phyloP scores from a whole-genome alignment of 2,888 invertebrate genomes.

The Ypsolopha sequella region DNA sequence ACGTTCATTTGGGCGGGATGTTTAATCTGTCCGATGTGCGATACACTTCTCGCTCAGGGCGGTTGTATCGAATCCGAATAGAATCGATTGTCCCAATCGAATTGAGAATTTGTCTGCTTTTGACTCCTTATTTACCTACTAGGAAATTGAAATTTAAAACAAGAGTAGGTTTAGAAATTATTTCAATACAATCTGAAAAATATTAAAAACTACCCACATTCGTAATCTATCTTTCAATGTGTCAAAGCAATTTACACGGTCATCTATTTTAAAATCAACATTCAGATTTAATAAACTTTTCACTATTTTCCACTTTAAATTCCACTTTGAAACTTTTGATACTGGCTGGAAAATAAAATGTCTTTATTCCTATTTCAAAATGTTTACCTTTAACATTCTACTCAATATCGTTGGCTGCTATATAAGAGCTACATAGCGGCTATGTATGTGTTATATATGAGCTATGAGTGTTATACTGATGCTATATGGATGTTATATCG shows the following conservation, averaged over 20 bases:
- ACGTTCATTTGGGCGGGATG: conserved; percentile 67
- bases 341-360: too few species aligned
- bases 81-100: conserved; percentile 3
- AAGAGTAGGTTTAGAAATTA: too few species aligned
- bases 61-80: conserved; percentile 5
- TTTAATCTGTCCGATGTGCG: conserved; percentile 55
- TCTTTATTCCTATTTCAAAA: too few species aligned
- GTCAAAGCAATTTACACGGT: neutral
- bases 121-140: neutral
- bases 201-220: too few species aligned
- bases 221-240: neutral
- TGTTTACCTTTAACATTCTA: too few species aligned
- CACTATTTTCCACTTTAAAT: neutral
- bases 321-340: neutral
- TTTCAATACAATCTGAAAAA: too few species aligned
- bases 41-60: conserved; percentile 41
- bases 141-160: neutral
- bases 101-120: neutral
- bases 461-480: too few species aligned
- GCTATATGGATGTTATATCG: conserved; percentile 16
- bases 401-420: too few species aligned
- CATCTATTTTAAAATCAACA: neutral
- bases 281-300: too few species aligned
- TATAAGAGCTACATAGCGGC: too few species aligned
- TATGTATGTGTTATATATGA: too few species aligned